Base-by-base conservation (phyloP, 2,797 vertebrate genomes). In the Rhabdomys pumilio region DNA sequence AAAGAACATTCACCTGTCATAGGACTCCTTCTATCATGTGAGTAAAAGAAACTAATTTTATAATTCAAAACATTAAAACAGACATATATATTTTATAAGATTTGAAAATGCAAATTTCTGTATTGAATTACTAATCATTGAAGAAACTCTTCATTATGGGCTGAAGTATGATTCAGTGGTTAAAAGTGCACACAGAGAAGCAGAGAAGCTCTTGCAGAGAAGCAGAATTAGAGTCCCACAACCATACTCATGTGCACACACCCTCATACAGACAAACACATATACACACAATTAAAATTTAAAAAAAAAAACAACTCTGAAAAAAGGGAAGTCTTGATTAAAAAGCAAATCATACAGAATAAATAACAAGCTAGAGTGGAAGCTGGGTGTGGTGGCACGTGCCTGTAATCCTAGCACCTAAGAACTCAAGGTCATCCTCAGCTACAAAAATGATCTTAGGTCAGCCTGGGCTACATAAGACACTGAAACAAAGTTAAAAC, bases 31-130 rank as follows among this genome's bases (percentile, higher is more conserved):
- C 93, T 95, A 90, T 90, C 38, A 41, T 53, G 77, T 57, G 59
- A 75, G 20, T 85, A 29, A 1, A 29, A 15, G 3, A 84, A 89
- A 24, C 3, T 67, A 59, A 57, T 81, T 90, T 92, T 89, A 89
- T 87, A 81, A 92, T 65, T 94, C 75, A 95, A 95, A 93, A 90
- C 88, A 63, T 89, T 75, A 61, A 59, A 59, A 67, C 29, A 63
- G 12, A 29, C 22, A 92, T 65, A 31, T 85, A 89, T 19, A 77
- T 85, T 92, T 80, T 90, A 79, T 0, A 89, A 72, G 22, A 92
- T 22, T 76, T 90, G 26, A 14, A 84, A 94, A 93, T 65, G 6
- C 4, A 90, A 4, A 92, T 90, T 53, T 22, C n/a, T 67, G 63
- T 1, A 59, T 2, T 57, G 6, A n/a, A 81, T 84, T 90, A 94